A percentile compares a stretch with the other conserved stretches of the same genome.
Conservation (phyloP, 2,888 invertebrate species). For the Ichneumoninae sp. region DNA sequence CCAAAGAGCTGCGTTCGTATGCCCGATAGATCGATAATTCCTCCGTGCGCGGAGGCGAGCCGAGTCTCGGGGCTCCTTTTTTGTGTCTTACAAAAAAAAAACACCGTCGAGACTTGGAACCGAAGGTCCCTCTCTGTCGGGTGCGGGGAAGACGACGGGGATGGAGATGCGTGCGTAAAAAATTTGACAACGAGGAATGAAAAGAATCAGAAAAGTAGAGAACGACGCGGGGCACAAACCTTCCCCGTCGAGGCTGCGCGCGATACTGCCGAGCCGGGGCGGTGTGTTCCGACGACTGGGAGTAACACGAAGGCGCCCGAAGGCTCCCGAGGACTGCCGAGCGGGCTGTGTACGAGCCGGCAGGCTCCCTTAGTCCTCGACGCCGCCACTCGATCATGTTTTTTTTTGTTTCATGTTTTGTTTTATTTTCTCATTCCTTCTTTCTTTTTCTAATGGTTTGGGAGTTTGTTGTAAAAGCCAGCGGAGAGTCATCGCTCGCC, state of each 20-base stretch:
- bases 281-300: constrained; percentile 64
- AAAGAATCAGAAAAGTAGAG: constrained; percentile 15
- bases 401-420: constrained; percentile 21
- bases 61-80: constrained; percentile 6
- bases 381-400: constrained; percentile 7
- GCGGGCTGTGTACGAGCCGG: constrained; percentile 41
- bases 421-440: background rate
- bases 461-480: constrained; percentile 13
- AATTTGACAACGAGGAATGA: constrained; percentile 29
- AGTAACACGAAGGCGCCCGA: constrained; percentile 40
- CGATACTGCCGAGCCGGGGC: constrained; percentile 75
- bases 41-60: constrained; percentile 4
- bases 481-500: background rate
- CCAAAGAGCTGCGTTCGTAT: constrained; percentile 20
- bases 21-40: constrained; percentile 59
- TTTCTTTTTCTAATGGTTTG: constrained; percentile 8
- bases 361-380: constrained; percentile 15
- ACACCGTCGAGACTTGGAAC: background rate
- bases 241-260: constrained; percentile 72
- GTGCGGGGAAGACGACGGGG: background rate
- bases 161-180: background rate
- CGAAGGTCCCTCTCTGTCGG: background rate
- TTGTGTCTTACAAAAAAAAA: background rate
- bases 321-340: constrained; percentile 68
- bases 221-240: constrained; percentile 43